Conservation (phyloP, 1,140 invertebrate genomes). For the Coenobita brevimanus region DNA sequence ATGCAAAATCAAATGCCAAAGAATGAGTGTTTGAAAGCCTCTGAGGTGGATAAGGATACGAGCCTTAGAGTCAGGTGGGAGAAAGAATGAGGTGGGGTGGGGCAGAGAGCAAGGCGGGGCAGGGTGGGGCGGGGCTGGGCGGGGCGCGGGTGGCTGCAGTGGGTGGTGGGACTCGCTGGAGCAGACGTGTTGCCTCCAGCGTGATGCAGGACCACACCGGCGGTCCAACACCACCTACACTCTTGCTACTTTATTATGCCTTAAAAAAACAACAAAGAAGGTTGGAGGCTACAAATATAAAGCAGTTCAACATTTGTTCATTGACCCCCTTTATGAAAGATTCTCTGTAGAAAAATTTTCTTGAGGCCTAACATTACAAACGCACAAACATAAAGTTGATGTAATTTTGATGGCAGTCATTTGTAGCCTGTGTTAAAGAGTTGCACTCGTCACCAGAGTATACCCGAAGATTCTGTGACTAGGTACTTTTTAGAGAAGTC, state of each 20-base stretch:
- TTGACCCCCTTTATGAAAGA: constrained; percentile 41
- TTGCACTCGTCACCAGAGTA: constrained; percentile 64
- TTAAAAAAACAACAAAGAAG: constrained; percentile 59
- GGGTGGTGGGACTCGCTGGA: constrained; percentile 53
- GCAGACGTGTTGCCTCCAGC: constrained; percentile 60
- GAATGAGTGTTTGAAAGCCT: constrained; percentile 11
- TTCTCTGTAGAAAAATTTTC: constrained; percentile 48
- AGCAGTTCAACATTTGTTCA: constrained; percentile 64
- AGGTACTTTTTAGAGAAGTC: constrained; percentile 51
- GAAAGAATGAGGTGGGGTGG: constrained; percentile 7
- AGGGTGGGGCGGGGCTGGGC: too few species aligned
- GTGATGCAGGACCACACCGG: constrained; percentile 58
- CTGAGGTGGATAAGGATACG: background rate
- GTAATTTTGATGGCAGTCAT: constrained; percentile 66
- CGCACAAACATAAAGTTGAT: constrained; percentile 55
- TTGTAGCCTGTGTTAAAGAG: constrained; percentile 64
- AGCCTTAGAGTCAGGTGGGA: background rate
- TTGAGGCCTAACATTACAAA: constrained; percentile 59
- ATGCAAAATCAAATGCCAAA: background rate
- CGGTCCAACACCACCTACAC: constrained; percentile 63
- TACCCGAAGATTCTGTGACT: constrained; percentile 62
- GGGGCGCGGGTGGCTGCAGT: constrained; percentile 36
- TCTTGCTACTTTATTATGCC: constrained; percentile 63
- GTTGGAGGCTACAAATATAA: constrained; percentile 65
- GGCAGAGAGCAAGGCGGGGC: too few species aligned